phyloP scores from a whole-genome alignment of 2,888 invertebrate genomes.

The Anoplius nigerrimus region DNA sequence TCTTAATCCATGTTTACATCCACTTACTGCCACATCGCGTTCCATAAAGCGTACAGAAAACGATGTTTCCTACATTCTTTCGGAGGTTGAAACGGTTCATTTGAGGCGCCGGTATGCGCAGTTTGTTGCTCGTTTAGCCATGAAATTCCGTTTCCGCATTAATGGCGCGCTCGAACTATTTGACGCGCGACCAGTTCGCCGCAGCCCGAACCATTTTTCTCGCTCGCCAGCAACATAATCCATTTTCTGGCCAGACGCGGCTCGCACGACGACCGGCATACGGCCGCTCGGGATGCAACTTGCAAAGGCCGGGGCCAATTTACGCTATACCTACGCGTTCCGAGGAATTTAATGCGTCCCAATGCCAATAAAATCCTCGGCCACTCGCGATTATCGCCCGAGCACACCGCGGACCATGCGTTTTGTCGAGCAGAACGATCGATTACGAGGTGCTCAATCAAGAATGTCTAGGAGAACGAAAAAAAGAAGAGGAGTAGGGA shows the following conservation, averaged over 20 bases:
- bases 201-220: neutral
- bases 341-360: constrained; percentile 49
- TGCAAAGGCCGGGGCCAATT: constrained; percentile 51
- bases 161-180: neutral
- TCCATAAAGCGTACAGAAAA: too few relatives aligned
- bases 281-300: constrained; percentile 38
- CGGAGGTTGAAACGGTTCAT: too few relatives aligned
- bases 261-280: constrained; percentile 7
- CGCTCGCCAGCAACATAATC: constrained; percentile 21
- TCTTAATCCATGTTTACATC: too few relatives aligned
- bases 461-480: neutral
- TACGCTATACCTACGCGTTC: constrained; percentile 47
- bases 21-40: too few relatives aligned
- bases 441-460: constrained; percentile 23
- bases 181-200: neutral
- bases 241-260: constrained; percentile 23
- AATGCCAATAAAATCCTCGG: constrained; percentile 49
- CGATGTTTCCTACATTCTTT: too few relatives aligned
- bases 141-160: neutral
- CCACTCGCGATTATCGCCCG: constrained; percentile 25
- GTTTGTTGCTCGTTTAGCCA: too few relatives aligned
- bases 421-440: constrained; percentile 28
- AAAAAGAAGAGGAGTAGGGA: too few relatives aligned
- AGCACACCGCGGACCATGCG: constrained; percentile 3
- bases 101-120: too few relatives aligned